phyloP scores from a whole-genome alignment of 2,113 vertebrate genomes.

The Paralichthys olivaceus region DNA sequence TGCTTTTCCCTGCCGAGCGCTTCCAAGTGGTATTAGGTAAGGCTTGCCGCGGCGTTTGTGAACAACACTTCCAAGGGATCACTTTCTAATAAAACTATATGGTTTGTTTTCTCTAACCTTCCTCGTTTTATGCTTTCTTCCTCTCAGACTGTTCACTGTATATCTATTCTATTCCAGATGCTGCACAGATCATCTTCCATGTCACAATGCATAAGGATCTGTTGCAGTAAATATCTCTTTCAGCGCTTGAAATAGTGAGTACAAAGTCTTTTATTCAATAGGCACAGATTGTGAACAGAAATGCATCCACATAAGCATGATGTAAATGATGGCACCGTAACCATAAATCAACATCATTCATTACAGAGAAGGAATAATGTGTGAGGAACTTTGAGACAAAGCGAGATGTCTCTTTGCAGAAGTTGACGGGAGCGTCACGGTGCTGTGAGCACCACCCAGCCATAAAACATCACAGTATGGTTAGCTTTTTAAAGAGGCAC shows the following conservation, averaged over 20 bases:
- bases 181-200: not conserved
- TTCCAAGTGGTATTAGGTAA: not conserved
- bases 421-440: not conserved
- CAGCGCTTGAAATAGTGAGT: not conserved
- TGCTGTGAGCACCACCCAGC: not conserved
- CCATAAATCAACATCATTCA: not conserved
- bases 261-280: not conserved
- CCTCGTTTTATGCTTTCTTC: not conserved
- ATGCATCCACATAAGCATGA: too few relatives aligned
- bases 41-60: not conserved
- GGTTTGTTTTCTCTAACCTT: not conserved
- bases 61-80: not conserved
- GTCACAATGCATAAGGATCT: not conserved
- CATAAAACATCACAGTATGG: not conserved
- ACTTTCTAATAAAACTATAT: not conserved
- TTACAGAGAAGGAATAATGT: not conserved
- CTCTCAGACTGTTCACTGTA: not conserved
- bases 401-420: not conserved
- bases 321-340: not conserved
- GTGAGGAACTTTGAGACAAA: not conserved
- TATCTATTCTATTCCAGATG: not conserved
- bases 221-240: not conserved
- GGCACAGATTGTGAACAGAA: not conserved
- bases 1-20: not conserved
- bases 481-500: not conserved